Percentiles rank a stretch among this genome's conserved stretches.
These are phyloP conservation scores for Enteromius viviparus DNA, from an alignment of 2,797 vertebrate species.

Conservation along the genomic window DNA sequence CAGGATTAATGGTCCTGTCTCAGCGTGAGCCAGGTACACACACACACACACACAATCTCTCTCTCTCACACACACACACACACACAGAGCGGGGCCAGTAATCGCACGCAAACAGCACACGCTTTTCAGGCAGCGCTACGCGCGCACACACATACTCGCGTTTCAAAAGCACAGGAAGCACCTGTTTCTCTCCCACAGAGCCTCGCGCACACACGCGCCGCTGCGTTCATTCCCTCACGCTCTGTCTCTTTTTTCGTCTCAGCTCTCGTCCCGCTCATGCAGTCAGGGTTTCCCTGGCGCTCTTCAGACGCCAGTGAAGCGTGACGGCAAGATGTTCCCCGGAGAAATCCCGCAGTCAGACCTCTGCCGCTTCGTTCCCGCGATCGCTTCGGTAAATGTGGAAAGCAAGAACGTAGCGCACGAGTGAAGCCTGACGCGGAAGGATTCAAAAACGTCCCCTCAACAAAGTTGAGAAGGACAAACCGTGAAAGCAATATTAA, in stretches of 20 bases:
- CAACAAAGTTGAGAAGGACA: neutral
- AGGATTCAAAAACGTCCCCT: neutral
- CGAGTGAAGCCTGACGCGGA: neutral
- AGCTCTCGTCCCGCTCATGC: slow-evolving; percentile 23
- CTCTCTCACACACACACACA: slow-evolving; percentile 9
- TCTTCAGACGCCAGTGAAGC: slow-evolving; percentile 39
- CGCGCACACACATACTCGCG: slow-evolving; percentile 43
- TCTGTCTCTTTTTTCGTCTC: slow-evolving; percentile 14
- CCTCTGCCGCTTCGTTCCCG: slow-evolving; percentile 68
- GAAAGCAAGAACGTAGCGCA: neutral
- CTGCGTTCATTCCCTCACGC: slow-evolving; percentile 17
- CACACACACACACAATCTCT: slow-evolving; percentile 51
- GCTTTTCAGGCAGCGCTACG: slow-evolving; percentile 31
- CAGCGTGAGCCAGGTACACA: slow-evolving; percentile 51
- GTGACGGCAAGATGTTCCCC: slow-evolving; percentile 24
- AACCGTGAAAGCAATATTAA: neutral
- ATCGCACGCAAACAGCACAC: slow-evolving; percentile 47
- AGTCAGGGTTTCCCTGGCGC: slow-evolving; percentile 29
- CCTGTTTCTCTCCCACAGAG: slow-evolving; percentile 51
- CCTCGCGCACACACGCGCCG: slow-evolving; percentile 25
- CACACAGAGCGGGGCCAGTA: slow-evolving; percentile 29
- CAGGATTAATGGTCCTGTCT: slow-evolving; percentile 63
- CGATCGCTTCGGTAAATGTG: slow-evolving; percentile 24
- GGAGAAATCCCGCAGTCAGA: slow-evolving; percentile 46
- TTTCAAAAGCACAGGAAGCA: slow-evolving; percentile 43